Evolutionary conservation across 2,888 invertebrate genomes (phyloP), one percentile per base, ranked within the genome.

Genomic region (Oligia fasciuncula): DNA sequence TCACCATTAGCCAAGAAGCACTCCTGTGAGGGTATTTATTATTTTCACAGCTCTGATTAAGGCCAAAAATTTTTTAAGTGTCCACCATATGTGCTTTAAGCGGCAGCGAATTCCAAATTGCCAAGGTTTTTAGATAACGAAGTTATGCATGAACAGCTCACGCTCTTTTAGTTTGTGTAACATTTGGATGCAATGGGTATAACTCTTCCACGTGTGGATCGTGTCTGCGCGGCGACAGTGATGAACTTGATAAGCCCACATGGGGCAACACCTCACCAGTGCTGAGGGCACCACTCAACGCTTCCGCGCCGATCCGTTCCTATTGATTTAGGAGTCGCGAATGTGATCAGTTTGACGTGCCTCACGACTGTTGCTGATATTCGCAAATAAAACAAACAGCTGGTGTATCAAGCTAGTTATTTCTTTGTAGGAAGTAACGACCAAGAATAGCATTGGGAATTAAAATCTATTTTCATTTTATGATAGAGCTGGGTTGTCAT

Each of bases 1-100:
- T 89, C 88, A 92, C 90, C 89, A 92, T 91, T 92, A 92, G 88
- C 90, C 86, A 89, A 85, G 86, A 81, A 81, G 81, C 73, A 79
- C 76, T 87, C 71, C 73, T 73, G 81, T 70, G 76, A 84, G 87
- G 76, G 85, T 85, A 87, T 92, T 90, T 91, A 88, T 88, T 89
- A 89, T 90, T 89, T 89, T 91, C 88, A 88, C 85, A 89, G 88
- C 87, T 89, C 85, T 84, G 78, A 85, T 90, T 91, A 86, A 89
- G 71, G 73, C 68, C 79, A 79, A 87, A 88, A 85, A 84, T 80
- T 73, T 80, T 84, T 85, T 75, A 86, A 87, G 76, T 81, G 78
- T 17, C 23, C 62, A 63, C 66, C 72, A 67, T 79, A 79, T 70
- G 63, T 60, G 63, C 62, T 72, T 68, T 80, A 77, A 76, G 66